Percentiles rank a stretch among this genome's conserved stretches.
Conservation (phyloP, 2,113 vertebrate genomes). For the Mohoua ochrocephala region DNA sequence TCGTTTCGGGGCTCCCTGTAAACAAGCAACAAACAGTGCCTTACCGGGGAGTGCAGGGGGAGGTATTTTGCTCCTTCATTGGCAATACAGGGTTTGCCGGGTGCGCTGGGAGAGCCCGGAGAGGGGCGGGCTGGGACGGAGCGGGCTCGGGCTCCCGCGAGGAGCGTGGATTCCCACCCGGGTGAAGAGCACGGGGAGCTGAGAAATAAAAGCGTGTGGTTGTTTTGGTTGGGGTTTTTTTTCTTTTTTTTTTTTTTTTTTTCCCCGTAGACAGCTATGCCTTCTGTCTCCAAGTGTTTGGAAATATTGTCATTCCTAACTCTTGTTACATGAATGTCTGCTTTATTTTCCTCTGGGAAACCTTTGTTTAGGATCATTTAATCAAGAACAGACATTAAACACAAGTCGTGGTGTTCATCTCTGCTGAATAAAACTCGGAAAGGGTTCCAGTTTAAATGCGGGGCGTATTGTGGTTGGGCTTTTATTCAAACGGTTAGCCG, state of each 20-base stretch:
- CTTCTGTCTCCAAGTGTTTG: conserved; percentile 65
- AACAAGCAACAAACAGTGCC: conserved; percentile 68
- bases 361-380: conserved; percentile 76
- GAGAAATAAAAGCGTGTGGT: conserved; percentile 23
- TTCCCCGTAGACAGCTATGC: background rate
- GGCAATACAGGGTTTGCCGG: background rate
- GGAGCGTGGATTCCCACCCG: conserved; percentile 33
- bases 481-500: conserved; percentile 40
- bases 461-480: conserved; percentile 20
- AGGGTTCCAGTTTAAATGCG: conserved; percentile 10
- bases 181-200: background rate
- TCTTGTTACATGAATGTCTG: conserved; percentile 68
- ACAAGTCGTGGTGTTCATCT: conserved; percentile 68
- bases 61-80: conserved; percentile 33
- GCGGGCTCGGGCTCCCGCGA: background rate
- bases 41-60: conserved; percentile 35
- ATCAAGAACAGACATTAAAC: conserved; percentile 70
- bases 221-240: background rate
- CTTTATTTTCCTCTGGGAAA: conserved; percentile 77
- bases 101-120: background rate
- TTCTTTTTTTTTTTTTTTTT: background rate
- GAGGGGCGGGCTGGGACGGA: background rate
- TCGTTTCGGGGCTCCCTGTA: conserved; percentile 63
- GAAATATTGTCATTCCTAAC: conserved; percentile 70
- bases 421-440: conserved; percentile 63